Conservation (phyloP, 2,797 vertebrate genomes). For the Sebastolobus altivelis region DNA sequence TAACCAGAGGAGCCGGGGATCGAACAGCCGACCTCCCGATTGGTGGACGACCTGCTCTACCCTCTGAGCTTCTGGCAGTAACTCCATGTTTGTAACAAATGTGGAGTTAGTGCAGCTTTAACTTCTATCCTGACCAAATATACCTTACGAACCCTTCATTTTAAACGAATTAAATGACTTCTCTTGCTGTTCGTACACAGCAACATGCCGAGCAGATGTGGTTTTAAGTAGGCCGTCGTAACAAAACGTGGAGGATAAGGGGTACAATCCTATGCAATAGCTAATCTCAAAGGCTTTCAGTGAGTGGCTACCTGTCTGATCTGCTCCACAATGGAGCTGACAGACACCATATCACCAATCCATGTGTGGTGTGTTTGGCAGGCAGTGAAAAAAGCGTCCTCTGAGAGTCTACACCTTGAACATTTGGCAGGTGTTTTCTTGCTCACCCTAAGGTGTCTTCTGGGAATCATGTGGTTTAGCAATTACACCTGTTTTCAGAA, state of each 20-base stretch:
- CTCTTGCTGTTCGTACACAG: not conserved
- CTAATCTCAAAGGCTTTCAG: constrained; percentile 60
- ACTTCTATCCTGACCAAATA: not conserved
- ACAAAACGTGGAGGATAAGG: constrained; percentile 53
- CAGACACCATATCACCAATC: constrained; percentile 21
- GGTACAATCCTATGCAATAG: constrained; percentile 55
- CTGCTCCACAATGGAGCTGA: constrained; percentile 26
- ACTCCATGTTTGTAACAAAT: not conserved
- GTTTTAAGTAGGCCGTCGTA: constrained; percentile 42
- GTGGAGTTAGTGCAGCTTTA: not conserved
- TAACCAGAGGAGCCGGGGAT: too few species aligned
- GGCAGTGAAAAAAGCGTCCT: constrained; percentile 11
- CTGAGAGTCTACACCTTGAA: constrained; percentile 1
- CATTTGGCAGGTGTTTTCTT: constrained; percentile 6
- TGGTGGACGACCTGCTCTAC: too few species aligned
- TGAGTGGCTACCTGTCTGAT: constrained; percentile 44
- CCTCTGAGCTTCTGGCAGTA: too few species aligned
- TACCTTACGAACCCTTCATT: constrained; percentile 1
- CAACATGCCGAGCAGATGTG: constrained; percentile 57
- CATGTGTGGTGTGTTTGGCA: constrained; percentile 13
- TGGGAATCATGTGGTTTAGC: constrained; percentile 10
- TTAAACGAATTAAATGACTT: not conserved
- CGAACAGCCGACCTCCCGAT: too few species aligned
- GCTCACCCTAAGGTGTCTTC: constrained; percentile 12
- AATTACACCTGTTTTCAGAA: constrained; percentile 12